phyloP scores from a whole-genome alignment of 2,113 vertebrate genomes.

The Peromyscus leucopus region DNA sequence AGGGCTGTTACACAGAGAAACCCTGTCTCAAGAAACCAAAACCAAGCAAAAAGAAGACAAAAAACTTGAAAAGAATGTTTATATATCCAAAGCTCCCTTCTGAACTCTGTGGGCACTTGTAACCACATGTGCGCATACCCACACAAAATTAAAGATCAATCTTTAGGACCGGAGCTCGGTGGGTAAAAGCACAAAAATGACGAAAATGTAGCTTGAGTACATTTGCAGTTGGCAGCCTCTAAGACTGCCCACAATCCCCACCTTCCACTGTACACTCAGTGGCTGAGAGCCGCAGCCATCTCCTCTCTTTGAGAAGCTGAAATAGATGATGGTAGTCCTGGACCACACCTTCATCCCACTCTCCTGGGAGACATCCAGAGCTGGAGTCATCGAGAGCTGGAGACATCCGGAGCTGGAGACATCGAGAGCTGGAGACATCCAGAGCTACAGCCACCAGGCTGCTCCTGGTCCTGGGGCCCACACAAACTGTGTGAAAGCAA shows the following conservation, averaged over 20 bases:
- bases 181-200: background rate
- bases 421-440: background rate
- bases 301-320: background rate
- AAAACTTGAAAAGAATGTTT: background rate
- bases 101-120: background rate
- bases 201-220: background rate
- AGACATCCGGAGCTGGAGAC: background rate
- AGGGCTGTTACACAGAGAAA: background rate
- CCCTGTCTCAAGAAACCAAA: background rate
- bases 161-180: background rate
- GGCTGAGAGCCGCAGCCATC: background rate
- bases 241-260: background rate
- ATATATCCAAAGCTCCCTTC: background rate
- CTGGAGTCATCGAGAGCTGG: background rate
- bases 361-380: background rate
- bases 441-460: background rate
- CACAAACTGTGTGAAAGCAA: background rate
- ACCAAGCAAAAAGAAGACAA: background rate
- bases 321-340: background rate
- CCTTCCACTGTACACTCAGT: background rate
- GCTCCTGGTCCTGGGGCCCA: constrained; percentile 23
- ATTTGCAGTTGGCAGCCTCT: background rate
- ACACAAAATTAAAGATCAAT: background rate
- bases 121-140: background rate
- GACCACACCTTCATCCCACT: background rate